Evolutionary conservation across 2,113 vertebrate genomes (phyloP).

Genomic region (Ammodramus savannarum): DNA sequence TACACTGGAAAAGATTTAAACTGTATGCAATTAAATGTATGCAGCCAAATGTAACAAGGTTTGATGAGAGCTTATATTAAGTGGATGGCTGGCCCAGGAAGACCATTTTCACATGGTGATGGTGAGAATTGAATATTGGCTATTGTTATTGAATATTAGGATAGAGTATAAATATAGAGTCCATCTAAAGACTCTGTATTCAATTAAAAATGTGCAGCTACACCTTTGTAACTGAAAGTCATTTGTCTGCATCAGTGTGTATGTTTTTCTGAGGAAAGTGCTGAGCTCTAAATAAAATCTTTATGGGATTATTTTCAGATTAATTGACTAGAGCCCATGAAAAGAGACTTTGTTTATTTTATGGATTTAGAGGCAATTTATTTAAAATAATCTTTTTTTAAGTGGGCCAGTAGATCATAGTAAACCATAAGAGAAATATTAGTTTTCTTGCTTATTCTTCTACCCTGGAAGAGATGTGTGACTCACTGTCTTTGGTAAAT

Average conservation of each 20-base stretch:
- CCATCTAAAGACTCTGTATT: not conserved
- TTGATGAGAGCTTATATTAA: not conserved
- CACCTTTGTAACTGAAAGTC: not conserved
- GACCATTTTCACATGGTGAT: not conserved
- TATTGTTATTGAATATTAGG: not conserved
- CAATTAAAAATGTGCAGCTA: not conserved
- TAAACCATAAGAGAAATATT: constrained; percentile 26
- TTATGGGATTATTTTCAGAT: constrained; percentile 43
- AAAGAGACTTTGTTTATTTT: constrained; percentile 52
- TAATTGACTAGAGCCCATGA: constrained; percentile 42
- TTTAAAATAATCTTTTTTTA: constrained; percentile 38
- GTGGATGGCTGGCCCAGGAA: not conserved
- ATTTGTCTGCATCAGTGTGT: not conserved
- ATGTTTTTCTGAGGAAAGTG: not conserved
- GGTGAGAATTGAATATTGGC: not conserved
- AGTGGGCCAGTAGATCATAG: not conserved
- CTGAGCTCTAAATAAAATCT: constrained; percentile 25
- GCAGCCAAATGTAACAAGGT: not conserved
- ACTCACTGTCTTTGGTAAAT: not conserved
- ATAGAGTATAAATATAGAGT: not conserved
- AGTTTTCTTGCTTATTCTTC: not conserved
- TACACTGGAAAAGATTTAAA: not conserved
- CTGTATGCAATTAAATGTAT: not conserved
- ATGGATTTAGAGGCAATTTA: constrained; percentile 51
- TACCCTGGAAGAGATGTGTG: not conserved